Base-by-base conservation (phyloP, 2,113 vertebrate genomes). In the Phyllostomus hastatus region DNA sequence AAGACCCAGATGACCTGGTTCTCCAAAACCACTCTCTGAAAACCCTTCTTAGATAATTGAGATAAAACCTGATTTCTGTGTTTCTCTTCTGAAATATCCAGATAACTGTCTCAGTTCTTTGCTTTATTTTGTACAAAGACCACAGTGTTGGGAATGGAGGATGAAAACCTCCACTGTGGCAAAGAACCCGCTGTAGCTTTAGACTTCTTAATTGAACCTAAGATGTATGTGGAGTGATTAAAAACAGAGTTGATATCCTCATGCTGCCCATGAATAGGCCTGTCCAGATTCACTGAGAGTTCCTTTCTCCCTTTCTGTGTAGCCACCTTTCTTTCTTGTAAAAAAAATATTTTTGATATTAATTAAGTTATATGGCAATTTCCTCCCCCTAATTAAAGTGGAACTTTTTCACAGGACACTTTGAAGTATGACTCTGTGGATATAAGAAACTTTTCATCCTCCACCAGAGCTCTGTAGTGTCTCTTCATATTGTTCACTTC, bases 351-450 rank as follows among this genome's bases (percentile, higher is more conserved):
- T 98, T 97, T 94, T 88, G 84, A 95, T 97, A 70, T 95, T 96
- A 76, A 92, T 97, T 91, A 94, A 97, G 91, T 87, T 92, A 66
- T 4, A 70, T 19, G 93, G 79, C 86, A 75, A 92, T 94, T 95
- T 91, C 95, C 83, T 95, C 86, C 95, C 95, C 95, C 0, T 81
- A 97, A 97, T 97, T 97, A 95, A 80, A 95, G 94, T 2, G 3
- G 96, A 97, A 91, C 46, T 54, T 97, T 97, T 94, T 97, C 96
- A 79, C 0, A 88, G 82, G 95, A 81, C 84, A 93, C 97, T 98
- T 96, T 95, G 98, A 98, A 97, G 97, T 22, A 15, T 52, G 10
- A 33, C 94, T 96, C 97, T 90, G 85, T 82, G 20, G 24, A 85
- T 96, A 70, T 54, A 96, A 92, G 96, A 43, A 90, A 93, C 85